phyloP scores from a whole-genome alignment of 2,888 invertebrate genomes.

The Priapulus caudatus region DNA sequence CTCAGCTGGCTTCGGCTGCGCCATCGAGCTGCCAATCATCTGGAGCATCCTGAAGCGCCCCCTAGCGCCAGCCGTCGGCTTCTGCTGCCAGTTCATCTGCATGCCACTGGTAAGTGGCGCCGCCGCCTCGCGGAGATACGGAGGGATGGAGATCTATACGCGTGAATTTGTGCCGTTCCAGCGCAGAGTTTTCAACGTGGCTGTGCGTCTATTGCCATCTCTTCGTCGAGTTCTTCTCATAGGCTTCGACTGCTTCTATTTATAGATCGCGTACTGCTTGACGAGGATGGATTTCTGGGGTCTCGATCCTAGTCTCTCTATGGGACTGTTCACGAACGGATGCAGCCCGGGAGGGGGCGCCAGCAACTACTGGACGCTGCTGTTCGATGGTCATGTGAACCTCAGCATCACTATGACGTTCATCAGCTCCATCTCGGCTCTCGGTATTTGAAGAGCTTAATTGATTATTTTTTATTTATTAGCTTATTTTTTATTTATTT shows the following conservation, averaged over 20 bases:
- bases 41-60: constrained; percentile 39
- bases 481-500: background rate
- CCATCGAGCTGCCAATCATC: constrained; percentile 37
- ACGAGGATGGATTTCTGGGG: constrained; percentile 6
- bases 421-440: constrained; percentile 70
- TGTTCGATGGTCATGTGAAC: constrained; percentile 81
- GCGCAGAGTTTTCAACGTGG: too few species aligned
- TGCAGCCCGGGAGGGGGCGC: constrained; percentile 59
- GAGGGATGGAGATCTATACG: too few species aligned
- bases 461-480: constrained; percentile 4
- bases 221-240: too few species aligned
- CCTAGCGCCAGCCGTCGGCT: constrained; percentile 42
- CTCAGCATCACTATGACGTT: constrained; percentile 91
- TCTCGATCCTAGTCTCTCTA: constrained; percentile 22
- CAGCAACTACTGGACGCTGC: constrained; percentile 87
- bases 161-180: too few species aligned
- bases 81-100: constrained; percentile 42
- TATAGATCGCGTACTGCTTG: constrained; percentile 8
- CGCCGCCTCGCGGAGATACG: too few species aligned
- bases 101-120: constrained; percentile 43
- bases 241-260: too few species aligned
- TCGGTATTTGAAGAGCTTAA: constrained; percentile 48
- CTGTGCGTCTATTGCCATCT: too few species aligned
- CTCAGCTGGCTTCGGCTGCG: constrained; percentile 42
- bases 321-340: constrained; percentile 42